Base-by-base conservation (phyloP, 2,888 invertebrate species). In the Drosophila borealis region DNA sequence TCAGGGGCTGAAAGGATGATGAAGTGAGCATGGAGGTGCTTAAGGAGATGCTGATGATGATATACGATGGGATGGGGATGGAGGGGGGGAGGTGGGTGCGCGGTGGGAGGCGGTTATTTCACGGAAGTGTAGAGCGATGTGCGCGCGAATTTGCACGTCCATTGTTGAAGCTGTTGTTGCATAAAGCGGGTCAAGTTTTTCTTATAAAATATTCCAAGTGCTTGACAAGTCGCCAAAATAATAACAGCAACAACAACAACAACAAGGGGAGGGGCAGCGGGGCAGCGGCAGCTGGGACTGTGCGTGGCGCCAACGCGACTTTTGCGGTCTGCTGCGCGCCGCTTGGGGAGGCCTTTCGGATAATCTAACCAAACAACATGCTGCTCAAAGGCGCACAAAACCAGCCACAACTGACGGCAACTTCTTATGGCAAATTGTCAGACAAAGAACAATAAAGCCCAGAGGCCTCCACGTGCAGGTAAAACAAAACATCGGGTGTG, bases 141-240 rank as follows among this genome's bases (percentile, higher is more conserved):
- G 39, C 17, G 50, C 42, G 49, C 42, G 59, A 36, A 49, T 70
- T 55, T 69, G 39, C 33, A 36, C 41, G 39, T 46, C 19, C 37
- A 25, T 65, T 46, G 59, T 59, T 61, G 62, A 49, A 60, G 37
- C 8, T 49, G 41, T 21, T 25, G 46, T 63, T 70, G 64, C 51
- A 61, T 60, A 89, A 85, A 89, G 79, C 88, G 70, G 85, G 89
- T 85, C 85, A 85, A 85, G 85, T 89, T 85, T 74, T 88, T 85
- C 75, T 85, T 88, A 84, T 88, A 88, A 85, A 89, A 88, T 81
- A 85, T 85, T 88, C 85, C 88, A 69, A 88, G 85, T 69, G 77
- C 71, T 56, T 64, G 77, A 66, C 70, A 74, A 74, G 79, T 68
- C 81, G 53, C 65, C 64, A 51, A 83, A 83, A 62, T 44, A 64